Evolutionary conservation across 2,113 vertebrate genomes (phyloP).

Genomic region (Struthio camelus): DNA sequence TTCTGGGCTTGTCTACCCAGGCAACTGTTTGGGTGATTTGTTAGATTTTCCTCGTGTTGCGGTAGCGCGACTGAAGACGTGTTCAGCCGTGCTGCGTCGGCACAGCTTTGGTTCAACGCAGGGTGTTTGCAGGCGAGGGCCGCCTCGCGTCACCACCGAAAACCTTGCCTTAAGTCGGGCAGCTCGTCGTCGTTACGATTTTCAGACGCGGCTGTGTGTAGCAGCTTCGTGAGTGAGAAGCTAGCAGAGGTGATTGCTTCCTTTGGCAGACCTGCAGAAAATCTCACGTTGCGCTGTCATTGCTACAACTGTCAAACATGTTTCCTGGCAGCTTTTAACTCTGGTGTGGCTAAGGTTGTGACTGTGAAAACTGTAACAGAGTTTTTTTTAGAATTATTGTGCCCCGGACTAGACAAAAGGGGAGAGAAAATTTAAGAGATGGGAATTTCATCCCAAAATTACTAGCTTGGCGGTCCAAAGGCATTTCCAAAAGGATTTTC

Average conservation of each 20-base stretch:
- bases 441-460: neutral
- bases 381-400: too few species aligned
- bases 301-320: neutral
- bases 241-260: neutral
- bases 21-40: fast-evolving
- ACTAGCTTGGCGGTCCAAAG: neutral
- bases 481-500: neutral
- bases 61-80: neutral
- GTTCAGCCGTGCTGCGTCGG: too few species aligned
- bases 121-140: too few species aligned
- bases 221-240: too few species aligned
- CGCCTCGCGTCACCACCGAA: neutral
- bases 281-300: too few species aligned
- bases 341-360: too few species aligned
- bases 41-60: neutral
- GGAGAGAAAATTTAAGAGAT: fast-evolving
- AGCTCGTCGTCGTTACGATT: neutral
- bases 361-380: neutral
- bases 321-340: neutral
- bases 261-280: neutral
- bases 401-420: neutral
- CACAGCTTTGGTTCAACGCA: neutral
- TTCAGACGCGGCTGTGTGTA: too few species aligned
- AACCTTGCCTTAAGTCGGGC: neutral
- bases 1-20: neutral